Percentiles rank a stretch among this genome's conserved stretches.
phyloP scores from a whole-genome alignment of 2,113 vertebrate genomes.

The Gavia stellata region DNA sequence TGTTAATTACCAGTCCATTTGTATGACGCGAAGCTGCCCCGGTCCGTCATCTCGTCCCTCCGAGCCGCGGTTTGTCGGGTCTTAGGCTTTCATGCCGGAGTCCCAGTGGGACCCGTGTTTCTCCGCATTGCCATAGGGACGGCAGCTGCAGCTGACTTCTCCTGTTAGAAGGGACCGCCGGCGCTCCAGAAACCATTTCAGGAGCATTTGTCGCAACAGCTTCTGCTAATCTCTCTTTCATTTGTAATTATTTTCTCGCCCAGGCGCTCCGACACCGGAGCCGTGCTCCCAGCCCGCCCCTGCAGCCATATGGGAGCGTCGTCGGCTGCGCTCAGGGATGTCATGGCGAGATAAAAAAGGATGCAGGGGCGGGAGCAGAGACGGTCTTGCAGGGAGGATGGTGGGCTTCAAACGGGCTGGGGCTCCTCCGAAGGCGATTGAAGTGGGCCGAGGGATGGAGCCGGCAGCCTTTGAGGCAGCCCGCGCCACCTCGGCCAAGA shows the following conservation, averaged over 20 bases:
- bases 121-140: slow-evolving; percentile 5
- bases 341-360: slow-evolving; percentile 8
- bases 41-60: slow-evolving; percentile 18
- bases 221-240: slow-evolving; percentile 73
- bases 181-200: slow-evolving; percentile 50
- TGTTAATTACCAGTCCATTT: slow-evolving; percentile 42
- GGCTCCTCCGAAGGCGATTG: slow-evolving; percentile 53
- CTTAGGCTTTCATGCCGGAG: slow-evolving; percentile 17
- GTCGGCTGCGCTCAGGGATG: background rate
- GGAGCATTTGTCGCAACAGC: slow-evolving; percentile 66
- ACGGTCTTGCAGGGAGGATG: background rate
- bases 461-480: slow-evolving; percentile 70
- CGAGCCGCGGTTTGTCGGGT: background rate
- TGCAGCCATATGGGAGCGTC: background rate
- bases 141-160: slow-evolving; percentile 68
- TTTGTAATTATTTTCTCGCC: slow-evolving; percentile 72
- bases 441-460: slow-evolving; percentile 64
- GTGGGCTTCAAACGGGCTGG: slow-evolving; percentile 45
- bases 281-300: background rate
- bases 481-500: slow-evolving; percentile 67
- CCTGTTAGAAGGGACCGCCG: slow-evolving; percentile 57
- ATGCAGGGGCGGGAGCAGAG: background rate
- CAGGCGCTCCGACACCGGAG: background rate
- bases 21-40: slow-evolving; percentile 34
- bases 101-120: slow-evolving; percentile 20